Evolutionary conservation across 2,888 invertebrate species (phyloP), one percentile per base, ranked within the genome.

Genomic region (Leucania comma): DNA sequence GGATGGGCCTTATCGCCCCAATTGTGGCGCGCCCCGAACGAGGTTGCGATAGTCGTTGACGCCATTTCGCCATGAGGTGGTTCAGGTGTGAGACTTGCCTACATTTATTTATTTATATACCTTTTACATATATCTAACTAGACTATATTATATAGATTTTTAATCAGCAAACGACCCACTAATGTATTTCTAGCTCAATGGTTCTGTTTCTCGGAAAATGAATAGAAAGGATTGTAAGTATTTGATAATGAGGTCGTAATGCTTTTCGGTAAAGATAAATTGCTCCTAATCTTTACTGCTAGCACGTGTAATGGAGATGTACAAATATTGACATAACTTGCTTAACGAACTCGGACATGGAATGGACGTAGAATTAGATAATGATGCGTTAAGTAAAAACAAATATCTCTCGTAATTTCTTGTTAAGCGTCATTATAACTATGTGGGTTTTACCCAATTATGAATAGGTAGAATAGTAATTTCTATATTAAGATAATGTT

Each of bases 251-350:
- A 57, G n/a, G 26, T 29, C 20, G 20, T 42, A 24, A 14, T 24
- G 17, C 42, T 42, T 42, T 42, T 17, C 42, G 17, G 42, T 20
- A 42, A 29, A 29, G 1, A 12, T 38, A 38, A 12, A 14, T 38
- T 22, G 17, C 46, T 38, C 12, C 22, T 9, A 17, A 54, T 58
- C 20, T 58, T 26, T 64, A 61, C 58, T 14, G 42, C 24, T 29
- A 8, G 51, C 58, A 61, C 78, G 65, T 72, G 65, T 65, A 72
- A 14, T 50, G 22, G n/a, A 32, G 8, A 35, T 72, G 62, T 29
- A 12, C 57, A 38, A 64, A 62, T 59, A 72, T 66, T 73, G 42
- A 38, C 26, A 46, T 48, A 12, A 50, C 46, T 78, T 61, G n/a
- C 4, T 38, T 38, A 48, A 17, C 48, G 38, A 26, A n/a, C 17